A percentile compares a stretch with the other conserved stretches of the same genome.
These are phyloP conservation scores for Pocillopora verrucosa DNA, from an alignment of 64 coral and sea anemone species.

Conservation along the genomic window DNA sequence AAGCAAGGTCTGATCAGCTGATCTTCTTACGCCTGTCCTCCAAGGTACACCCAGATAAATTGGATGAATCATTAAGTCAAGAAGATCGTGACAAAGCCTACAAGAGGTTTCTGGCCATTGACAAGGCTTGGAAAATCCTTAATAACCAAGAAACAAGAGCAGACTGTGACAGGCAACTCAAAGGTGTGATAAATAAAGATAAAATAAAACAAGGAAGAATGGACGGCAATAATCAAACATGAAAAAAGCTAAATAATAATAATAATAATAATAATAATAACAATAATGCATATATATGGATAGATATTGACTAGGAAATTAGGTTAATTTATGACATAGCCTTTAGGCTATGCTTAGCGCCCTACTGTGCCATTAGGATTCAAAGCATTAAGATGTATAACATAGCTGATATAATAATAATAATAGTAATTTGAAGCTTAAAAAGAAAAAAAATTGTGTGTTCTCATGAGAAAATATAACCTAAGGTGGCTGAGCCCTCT, in stretches of 20 bases:
- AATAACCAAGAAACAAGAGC: conserved; percentile 41
- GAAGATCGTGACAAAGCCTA: conserved; percentile 27
- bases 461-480: too few species aligned
- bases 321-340: too few species aligned
- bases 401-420: too few species aligned
- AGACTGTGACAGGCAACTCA: conserved; percentile 74
- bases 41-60: conserved; percentile 94
- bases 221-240: too few species aligned
- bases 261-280: neutral
- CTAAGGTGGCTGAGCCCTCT: too few species aligned
- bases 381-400: too few species aligned
- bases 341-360: too few species aligned
- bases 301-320: too few species aligned
- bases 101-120: conserved; percentile 61
- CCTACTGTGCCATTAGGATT: too few species aligned
- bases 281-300: neutral
- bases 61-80: conserved; percentile 12
- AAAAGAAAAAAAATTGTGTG: too few species aligned
- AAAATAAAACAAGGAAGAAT: neutral
- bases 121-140: conserved; percentile 89
- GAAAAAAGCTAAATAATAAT: too few species aligned
- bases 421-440: too few species aligned
- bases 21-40: neutral
- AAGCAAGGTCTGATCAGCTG: neutral
- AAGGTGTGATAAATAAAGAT: conserved; percentile 50